Evolutionary conservation across 2,113 vertebrate genomes (phyloP).

Genomic region (Piaya cayana): DNA sequence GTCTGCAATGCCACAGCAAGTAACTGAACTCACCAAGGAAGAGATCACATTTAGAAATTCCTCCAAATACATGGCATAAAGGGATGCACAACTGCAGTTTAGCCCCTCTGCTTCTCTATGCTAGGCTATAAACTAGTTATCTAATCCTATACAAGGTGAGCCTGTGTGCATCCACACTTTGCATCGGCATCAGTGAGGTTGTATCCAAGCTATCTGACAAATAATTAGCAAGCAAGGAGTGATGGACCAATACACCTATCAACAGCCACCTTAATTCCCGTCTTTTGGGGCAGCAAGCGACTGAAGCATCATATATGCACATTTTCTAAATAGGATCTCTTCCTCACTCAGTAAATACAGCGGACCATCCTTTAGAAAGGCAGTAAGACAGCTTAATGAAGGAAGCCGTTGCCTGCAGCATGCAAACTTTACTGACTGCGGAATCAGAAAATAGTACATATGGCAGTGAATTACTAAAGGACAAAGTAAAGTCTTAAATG

Average conservation of each 20-base stretch:
- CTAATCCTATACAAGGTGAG: not conserved
- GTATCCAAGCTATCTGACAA: not conserved
- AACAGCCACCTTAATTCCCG: not conserved
- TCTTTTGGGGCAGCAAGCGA: not conserved
- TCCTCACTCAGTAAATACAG: not conserved
- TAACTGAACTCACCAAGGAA: not conserved
- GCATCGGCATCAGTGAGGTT: not conserved
- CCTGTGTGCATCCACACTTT: rapidly evolving
- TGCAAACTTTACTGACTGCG: not conserved
- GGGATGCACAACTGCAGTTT: not conserved
- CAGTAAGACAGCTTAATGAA: not conserved
- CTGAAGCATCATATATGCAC: not conserved
- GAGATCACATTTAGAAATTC: not conserved
- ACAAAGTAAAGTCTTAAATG: not conserved
- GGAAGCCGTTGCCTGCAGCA: not conserved
- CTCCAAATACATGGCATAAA: not conserved
- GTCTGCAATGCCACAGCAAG: not conserved
- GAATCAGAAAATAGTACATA: not conserved
- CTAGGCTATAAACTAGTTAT: not conserved
- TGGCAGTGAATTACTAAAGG: not conserved
- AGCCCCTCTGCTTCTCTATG: not conserved
- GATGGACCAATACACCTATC: not conserved
- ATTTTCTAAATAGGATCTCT: not conserved
- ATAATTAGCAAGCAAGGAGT: not conserved
- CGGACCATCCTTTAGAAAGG: not conserved